Evolutionary conservation across 2,888 invertebrate genomes (phyloP).

Genomic region (Epinotia ramella): DNA sequence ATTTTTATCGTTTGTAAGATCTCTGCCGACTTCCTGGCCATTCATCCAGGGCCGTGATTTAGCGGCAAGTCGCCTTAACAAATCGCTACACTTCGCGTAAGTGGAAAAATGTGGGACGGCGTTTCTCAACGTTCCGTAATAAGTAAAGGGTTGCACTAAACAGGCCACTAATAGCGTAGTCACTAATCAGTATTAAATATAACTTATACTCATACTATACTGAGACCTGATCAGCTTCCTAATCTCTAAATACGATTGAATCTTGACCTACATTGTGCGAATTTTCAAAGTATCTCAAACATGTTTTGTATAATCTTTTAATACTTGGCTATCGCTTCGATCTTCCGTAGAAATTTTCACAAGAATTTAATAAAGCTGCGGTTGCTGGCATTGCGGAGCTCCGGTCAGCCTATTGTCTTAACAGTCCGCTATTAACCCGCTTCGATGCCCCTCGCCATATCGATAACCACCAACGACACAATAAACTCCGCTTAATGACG

Average conservation of each 20-base stretch:
- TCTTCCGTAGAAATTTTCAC: conserved; percentile 47
- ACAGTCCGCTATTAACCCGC: conserved; percentile 55
- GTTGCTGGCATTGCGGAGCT: conserved; percentile 10
- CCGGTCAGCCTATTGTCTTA: conserved; percentile 56
- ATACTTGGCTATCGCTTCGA: conserved; percentile 2
- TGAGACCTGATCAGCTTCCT: background rate
- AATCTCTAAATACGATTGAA: conserved; percentile 20
- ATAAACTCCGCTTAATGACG: conserved; percentile 51
- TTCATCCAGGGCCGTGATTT: conserved; percentile 53
- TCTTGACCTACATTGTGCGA: conserved; percentile 28
- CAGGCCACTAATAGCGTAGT: background rate
- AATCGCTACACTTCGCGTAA: conserved; percentile 54
- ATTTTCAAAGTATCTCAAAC: conserved; percentile 14
- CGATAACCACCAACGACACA: conserved; percentile 50
- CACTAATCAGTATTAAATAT: conserved; percentile 12
- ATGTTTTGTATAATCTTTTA: conserved; percentile 24
- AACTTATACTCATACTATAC: conserved; percentile 5
- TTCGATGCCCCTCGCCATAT: conserved; percentile 51
- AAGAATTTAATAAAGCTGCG: conserved; percentile 40
- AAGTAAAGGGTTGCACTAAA: conserved; percentile 1
- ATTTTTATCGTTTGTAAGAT: conserved; percentile 48
- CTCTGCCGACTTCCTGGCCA: conserved; percentile 47
- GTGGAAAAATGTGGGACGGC: conserved; percentile 41
- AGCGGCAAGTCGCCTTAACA: conserved; percentile 52
- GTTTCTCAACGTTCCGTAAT: conserved; percentile 28